Percentiles rank a stretch among this genome's conserved stretches.
phyloP scores from a whole-genome alignment of 2,797 vertebrate species.

The Dromococcyx pavoninus region DNA sequence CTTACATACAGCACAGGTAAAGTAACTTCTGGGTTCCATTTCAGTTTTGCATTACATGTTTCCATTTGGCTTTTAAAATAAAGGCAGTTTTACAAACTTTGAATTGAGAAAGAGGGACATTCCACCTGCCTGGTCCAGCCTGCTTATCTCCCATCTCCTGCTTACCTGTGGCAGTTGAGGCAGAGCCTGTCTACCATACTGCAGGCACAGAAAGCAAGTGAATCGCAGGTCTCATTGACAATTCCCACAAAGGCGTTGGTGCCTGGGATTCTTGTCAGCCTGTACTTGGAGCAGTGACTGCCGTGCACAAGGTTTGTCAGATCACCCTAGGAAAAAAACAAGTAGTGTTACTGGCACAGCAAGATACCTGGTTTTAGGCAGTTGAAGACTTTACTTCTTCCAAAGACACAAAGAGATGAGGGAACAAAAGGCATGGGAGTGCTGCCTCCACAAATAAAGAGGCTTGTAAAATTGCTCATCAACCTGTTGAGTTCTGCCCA shows the following conservation, averaged over 20 bases:
- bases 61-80: not conserved
- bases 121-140: not conserved
- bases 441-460: accelerated
- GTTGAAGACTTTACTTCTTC: not conserved
- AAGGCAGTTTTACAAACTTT: accelerated
- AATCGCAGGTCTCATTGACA: conserved; percentile 97
- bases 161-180: conserved; percentile 97
- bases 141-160: not conserved
- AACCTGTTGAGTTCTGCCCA: not conserved
- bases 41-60: not conserved
- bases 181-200: conserved; percentile 98
- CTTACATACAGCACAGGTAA: not conserved
- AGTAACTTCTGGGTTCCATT: not conserved
- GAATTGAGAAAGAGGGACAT: not conserved
- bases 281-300: conserved; percentile 96
- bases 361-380: not conserved
- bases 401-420: not conserved
- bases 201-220: conserved; percentile 96
- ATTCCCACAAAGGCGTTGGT: conserved; percentile 97
- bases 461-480: not conserved
- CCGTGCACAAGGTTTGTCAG: conserved; percentile 97
- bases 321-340: conserved; percentile 83
- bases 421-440: accelerated
- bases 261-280: conserved; percentile 91
- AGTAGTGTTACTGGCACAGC: accelerated